phyloP scores from a whole-genome alignment of 2,888 invertebrate genomes.

The Stenchaetothrips biformis region DNA sequence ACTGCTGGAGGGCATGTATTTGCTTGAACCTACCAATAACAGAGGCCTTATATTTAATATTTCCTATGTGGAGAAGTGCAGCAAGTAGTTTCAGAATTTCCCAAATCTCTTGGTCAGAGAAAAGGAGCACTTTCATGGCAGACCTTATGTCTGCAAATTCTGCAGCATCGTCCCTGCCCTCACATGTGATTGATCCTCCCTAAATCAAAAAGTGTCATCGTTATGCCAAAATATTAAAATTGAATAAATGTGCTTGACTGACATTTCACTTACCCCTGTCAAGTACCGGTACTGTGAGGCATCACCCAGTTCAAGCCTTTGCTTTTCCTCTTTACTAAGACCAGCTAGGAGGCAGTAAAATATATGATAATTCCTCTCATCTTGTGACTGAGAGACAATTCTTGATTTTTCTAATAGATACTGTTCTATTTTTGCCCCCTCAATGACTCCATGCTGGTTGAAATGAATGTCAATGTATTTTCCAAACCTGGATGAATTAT shows the following conservation, averaged over 20 bases:
- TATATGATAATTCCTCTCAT: slow-evolving; percentile 96
- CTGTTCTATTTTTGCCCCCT: slow-evolving; percentile 98
- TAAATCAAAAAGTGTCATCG: slow-evolving; percentile 42
- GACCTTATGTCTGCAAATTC: slow-evolving; percentile 97
- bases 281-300: slow-evolving; percentile 89
- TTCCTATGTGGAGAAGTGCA: slow-evolving; percentile 91
- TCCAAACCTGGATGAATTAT: slow-evolving; percentile 97
- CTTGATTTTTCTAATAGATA: slow-evolving; percentile 97
- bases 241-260: background rate
- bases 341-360: slow-evolving; percentile 97
- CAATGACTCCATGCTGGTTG: slow-evolving; percentile 88
- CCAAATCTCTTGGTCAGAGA: slow-evolving; percentile 93
- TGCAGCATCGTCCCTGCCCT: slow-evolving; percentile 91
- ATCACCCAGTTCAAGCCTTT: slow-evolving; percentile 80
- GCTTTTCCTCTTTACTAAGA: slow-evolving; percentile 82
- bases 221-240: slow-evolving; percentile 23
- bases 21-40: slow-evolving; percentile 56
- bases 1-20: background rate
- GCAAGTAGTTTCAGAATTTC: slow-evolving; percentile 91
- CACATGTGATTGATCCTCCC: slow-evolving; percentile 89
- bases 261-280: slow-evolving; percentile 61
- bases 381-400: slow-evolving; percentile 91
- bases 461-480: slow-evolving; percentile 99
- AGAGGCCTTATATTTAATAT: slow-evolving; percentile 90
- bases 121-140: slow-evolving; percentile 95